phyloP scores from a whole-genome alignment of 2,888 invertebrate genomes.

The Kryphioiulus occultus region DNA sequence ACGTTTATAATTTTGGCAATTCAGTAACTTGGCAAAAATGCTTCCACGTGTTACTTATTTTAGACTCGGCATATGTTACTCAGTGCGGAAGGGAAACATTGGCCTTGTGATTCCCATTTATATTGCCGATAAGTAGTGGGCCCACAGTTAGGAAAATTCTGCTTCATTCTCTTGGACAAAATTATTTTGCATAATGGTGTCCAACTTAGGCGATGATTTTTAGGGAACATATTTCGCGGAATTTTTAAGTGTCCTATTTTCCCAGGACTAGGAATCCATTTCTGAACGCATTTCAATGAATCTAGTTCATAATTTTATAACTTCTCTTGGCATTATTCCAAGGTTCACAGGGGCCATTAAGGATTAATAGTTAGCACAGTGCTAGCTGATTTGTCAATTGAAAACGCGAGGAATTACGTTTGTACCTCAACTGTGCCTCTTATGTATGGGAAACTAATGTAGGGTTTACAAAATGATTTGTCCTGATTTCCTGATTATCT shows the following conservation, averaged over 20 bases:
- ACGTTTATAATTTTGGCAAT: not conserved
- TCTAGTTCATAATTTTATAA: not conserved
- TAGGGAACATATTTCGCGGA: not conserved
- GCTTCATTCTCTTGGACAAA: not conserved
- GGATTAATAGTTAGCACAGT: slow-evolving; percentile 11
- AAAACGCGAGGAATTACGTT: not conserved
- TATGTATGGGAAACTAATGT: not conserved
- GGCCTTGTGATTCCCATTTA: not conserved
- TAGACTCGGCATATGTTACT: not conserved
- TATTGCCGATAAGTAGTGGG: not conserved
- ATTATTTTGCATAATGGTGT: not conserved
- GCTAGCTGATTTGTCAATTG: not conserved
- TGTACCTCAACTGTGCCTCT: not conserved
- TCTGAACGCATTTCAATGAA: not conserved
- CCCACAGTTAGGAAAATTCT: not conserved
- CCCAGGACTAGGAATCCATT: not conserved
- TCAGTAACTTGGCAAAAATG: not conserved
- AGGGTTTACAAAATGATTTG: not conserved
- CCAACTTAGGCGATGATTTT: not conserved
- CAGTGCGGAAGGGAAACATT: not conserved
- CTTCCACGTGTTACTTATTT: slow-evolving; percentile 21
- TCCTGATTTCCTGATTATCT: not conserved
- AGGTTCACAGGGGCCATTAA: not conserved
- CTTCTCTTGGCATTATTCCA: slow-evolving; percentile 17
- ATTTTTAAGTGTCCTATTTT: not conserved